Conservation (phyloP, 1,140 invertebrate species). For the Globodera ellingtonae region DNA sequence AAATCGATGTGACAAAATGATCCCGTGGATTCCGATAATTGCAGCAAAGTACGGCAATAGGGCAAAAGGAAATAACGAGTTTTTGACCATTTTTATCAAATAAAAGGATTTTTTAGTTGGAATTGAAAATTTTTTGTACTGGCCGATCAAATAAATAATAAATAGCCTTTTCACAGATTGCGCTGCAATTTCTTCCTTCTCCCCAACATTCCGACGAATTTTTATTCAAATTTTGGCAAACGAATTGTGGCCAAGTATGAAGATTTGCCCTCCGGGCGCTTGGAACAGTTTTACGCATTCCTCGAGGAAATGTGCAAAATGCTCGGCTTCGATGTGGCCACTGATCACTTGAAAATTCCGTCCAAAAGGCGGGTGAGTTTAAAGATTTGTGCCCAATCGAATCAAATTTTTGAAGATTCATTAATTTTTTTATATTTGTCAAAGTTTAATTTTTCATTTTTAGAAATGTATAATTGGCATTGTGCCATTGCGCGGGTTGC, state of each 20-base stretch:
- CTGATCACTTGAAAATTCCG: neutral
- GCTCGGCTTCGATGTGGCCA: neutral
- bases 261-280: neutral
- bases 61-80: too few relatives aligned
- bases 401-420: neutral
- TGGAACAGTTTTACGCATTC: neutral
- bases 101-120: too few relatives aligned
- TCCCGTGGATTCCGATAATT: neutral
- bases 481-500: neutral
- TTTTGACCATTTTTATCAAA: too few relatives aligned
- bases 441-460: neutral
- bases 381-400: neutral
- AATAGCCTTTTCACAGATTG: neutral
- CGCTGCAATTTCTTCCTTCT: neutral
- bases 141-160: too few relatives aligned
- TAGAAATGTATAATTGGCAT: neutral
- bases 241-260: neutral
- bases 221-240: neutral
- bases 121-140: too few relatives aligned
- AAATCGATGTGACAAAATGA: neutral
- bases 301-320: neutral
- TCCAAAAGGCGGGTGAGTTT: neutral
- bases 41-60: neutral
- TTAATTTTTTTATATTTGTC: too few relatives aligned
- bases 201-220: neutral